A percentile compares a stretch with the other conserved stretches of the same genome.
phyloP scores from a whole-genome alignment of 2,797 vertebrate species.

The Urophycis tenuis region DNA sequence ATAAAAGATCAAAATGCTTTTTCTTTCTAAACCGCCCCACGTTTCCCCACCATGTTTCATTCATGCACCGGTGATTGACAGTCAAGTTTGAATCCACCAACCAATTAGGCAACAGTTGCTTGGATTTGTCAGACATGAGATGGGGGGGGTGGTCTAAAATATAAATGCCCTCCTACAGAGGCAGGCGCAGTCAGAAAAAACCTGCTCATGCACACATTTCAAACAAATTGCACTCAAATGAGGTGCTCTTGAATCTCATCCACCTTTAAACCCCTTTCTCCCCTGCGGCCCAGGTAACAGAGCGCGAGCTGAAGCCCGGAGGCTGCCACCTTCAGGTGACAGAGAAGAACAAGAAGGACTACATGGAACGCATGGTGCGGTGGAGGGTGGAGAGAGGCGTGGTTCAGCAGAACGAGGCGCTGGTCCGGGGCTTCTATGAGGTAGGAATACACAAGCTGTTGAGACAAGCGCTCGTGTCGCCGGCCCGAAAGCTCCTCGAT shows the following conservation, averaged over 20 bases:
- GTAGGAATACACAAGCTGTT: too few relatives aligned
- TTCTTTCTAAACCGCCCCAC: too few relatives aligned
- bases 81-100: not conserved
- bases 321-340: conserved; percentile 91
- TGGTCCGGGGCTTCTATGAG: conserved; percentile 95
- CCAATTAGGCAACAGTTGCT: not conserved
- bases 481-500: too few relatives aligned
- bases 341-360: conserved; percentile 98
- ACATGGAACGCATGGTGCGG: conserved; percentile 93
- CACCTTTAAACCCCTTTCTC: not conserved
- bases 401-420: conserved; percentile 90
- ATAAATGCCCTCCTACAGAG: not conserved
- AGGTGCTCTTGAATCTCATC: not conserved
- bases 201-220: not conserved
- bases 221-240: not conserved
- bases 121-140: not conserved
- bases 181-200: not conserved
- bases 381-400: conserved; percentile 96
- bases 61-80: not conserved
- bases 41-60: not conserved
- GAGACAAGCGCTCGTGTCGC: too few relatives aligned
- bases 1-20: too few relatives aligned
- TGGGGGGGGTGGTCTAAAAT: not conserved
- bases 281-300: conserved; percentile 78
- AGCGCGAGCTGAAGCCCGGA: conserved; percentile 91